Evolutionary conservation across 2,113 vertebrate species (phyloP).

Genomic region (Spea bombifrons): DNA sequence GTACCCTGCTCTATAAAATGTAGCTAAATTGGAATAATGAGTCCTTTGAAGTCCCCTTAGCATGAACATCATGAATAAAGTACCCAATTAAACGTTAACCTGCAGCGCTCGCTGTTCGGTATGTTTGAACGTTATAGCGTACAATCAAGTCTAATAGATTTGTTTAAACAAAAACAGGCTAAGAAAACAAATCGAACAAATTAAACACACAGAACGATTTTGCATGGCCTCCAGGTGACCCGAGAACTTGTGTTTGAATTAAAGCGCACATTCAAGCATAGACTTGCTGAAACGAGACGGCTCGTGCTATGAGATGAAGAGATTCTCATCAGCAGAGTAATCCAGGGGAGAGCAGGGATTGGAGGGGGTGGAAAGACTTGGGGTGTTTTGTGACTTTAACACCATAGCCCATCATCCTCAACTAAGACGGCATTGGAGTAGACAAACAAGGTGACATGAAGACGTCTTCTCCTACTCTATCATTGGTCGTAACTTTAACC

Average conservation of each 20-base stretch:
- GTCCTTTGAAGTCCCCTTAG: not conserved
- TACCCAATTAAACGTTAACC: not conserved
- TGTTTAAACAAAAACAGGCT: not conserved
- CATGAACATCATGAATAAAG: not conserved
- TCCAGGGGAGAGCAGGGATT: too few relatives aligned
- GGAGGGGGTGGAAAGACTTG: too few relatives aligned
- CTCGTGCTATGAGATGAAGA: not conserved
- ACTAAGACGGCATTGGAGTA: too few relatives aligned
- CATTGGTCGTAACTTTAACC: too few relatives aligned
- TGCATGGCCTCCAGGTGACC: not conserved
- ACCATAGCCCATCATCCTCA: too few relatives aligned
- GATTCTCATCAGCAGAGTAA: not conserved
- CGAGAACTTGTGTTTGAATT: not conserved
- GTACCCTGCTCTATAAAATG: not conserved
- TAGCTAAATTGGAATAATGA: not conserved
- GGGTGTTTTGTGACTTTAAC: too few relatives aligned
- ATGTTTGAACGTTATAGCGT: not conserved
- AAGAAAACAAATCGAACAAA: not conserved
- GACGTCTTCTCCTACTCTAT: too few relatives aligned
- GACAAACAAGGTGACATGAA: too few relatives aligned
- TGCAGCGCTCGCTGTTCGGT: not conserved
- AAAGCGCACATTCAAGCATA: not conserved
- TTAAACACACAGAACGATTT: not conserved
- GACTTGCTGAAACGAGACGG: not conserved
- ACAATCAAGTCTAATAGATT: not conserved